Percentiles rank a stretch among this genome's conserved stretches.
Evolutionary conservation across 2,797 vertebrate genomes (phyloP).

Genomic region (Myotis planiceps): DNA sequence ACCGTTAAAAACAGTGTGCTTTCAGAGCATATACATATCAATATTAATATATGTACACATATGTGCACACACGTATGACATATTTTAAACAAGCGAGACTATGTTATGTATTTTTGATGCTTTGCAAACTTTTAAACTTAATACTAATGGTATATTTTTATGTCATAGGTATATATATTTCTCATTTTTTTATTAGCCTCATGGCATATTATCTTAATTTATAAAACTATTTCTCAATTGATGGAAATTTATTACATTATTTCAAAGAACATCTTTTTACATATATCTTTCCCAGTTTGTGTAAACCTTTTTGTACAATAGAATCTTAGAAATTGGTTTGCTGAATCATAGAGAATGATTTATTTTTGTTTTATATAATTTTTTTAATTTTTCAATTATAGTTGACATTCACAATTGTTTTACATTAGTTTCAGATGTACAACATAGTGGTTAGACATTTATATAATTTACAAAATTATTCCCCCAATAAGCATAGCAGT

Average conservation of each 20-base stretch:
- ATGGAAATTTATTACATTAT: not conserved
- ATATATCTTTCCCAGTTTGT: not conserved
- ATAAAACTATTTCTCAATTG: not conserved
- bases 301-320: not conserved
- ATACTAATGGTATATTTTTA: not conserved
- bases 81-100: slow-evolving; percentile 1
- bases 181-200: not conserved
- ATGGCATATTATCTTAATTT: not conserved
- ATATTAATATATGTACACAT: not conserved
- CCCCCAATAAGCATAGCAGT: not conserved
- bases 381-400: not conserved
- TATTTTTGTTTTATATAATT: too few relatives aligned
- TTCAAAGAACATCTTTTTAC: not conserved
- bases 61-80: not conserved
- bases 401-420: not conserved
- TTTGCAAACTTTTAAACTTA: not conserved
- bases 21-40: not conserved
- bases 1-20: not conserved
- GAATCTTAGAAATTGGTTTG: slow-evolving; percentile 21
- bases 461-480: not conserved
- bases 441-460: not conserved
- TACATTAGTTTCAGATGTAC: not conserved
- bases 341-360: not conserved
- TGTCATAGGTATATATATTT: not conserved
- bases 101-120: not conserved